Conservation (phyloP, 2,113 vertebrate species). For the Apaloderma vittatum region DNA sequence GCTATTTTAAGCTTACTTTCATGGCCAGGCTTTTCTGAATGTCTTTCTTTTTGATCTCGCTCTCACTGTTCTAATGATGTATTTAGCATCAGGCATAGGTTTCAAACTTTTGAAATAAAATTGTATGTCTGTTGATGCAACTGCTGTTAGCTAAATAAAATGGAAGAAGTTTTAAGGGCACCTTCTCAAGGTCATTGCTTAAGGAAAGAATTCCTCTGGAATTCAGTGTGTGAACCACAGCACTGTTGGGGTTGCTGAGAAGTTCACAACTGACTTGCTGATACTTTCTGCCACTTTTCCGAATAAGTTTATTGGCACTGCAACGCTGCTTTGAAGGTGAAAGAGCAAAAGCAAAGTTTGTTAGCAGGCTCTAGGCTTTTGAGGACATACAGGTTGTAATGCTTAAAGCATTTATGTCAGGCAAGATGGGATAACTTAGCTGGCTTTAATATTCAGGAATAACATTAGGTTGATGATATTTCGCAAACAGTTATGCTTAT, state of each 20-base stretch:
- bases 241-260: background rate
- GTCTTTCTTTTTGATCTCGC: background rate
- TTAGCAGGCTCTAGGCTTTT: background rate
- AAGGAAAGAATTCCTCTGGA: background rate
- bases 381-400: background rate
- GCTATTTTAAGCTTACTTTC: background rate
- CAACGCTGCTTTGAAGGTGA: background rate
- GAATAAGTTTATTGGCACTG: background rate
- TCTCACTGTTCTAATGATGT: background rate
- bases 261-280: background rate
- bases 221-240: background rate
- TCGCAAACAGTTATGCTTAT: background rate
- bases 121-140: fast-evolving
- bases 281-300: background rate
- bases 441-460: background rate
- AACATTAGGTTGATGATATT: background rate
- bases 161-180: background rate
- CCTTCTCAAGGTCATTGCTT: conserved; percentile 19
- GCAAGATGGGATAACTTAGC: background rate
- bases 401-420: background rate
- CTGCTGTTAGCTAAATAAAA: background rate
- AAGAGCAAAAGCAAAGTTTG: background rate
- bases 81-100: background rate
- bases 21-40: background rate
- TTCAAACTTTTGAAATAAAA: background rate